Conservation (phyloP, 2,113 vertebrate genomes). For the Chionodraco myersi region DNA sequence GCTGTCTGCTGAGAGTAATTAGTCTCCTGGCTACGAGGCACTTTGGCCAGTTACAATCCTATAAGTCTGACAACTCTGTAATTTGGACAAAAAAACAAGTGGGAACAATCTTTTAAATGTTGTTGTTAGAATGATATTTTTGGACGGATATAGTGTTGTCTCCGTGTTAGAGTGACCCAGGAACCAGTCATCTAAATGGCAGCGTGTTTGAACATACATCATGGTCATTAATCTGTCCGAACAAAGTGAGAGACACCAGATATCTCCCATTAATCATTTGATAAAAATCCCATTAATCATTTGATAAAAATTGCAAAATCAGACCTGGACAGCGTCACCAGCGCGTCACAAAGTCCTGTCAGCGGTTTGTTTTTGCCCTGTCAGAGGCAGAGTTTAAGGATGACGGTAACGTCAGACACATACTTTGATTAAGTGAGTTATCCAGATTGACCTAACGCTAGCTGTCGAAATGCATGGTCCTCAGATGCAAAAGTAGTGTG, state of each 20-base stretch:
- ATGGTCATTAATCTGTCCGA: conserved; percentile 20
- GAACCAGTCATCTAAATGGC: conserved; percentile 28
- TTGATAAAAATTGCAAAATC: conserved; percentile 5
- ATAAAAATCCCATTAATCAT: no score
- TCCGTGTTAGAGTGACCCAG: conserved; percentile 34
- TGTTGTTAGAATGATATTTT: conserved; percentile 52
- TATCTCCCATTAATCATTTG: conserved; percentile 64
- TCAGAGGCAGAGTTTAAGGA: not conserved
- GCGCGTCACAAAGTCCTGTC: not conserved
- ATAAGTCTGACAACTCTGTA: conserved; percentile 28
- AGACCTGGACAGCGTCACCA: conserved; percentile 33
- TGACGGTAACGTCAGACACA: not conserved
- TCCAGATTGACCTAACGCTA: no score
- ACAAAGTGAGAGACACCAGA: conserved; percentile 56
- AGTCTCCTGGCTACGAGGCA: conserved; percentile 22
- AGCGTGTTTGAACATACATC: conserved; percentile 27
- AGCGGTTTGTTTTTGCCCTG: not conserved
- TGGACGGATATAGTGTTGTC: conserved; percentile 55
- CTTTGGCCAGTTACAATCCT: conserved; percentile 6
- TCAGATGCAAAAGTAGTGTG: not conserved
- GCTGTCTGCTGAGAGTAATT: conserved; percentile 13
- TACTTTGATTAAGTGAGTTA: no score
- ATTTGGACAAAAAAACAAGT: conserved; percentile 4
- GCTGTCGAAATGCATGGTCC: not conserved
- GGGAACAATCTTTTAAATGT: conserved; percentile 15